These are phyloP conservation scores for Antigone vipio DNA, from an alignment of 2,113 vertebrate species.

Conservation along the genomic window DNA sequence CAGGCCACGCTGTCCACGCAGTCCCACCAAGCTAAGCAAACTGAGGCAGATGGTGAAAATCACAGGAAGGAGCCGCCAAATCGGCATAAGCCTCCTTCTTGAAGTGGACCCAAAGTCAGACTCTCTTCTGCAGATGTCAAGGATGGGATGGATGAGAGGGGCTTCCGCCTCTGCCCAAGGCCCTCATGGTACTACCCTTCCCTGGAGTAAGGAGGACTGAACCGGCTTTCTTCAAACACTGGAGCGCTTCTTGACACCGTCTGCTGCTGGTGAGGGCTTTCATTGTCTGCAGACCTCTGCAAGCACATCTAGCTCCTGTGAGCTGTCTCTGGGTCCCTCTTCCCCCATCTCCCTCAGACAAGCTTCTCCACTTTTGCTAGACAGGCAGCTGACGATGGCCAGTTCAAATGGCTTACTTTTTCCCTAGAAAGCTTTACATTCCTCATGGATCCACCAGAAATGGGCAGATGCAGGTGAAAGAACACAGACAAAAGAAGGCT, in stretches of 20 bases:
- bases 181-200: background rate
- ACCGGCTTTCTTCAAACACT: background rate
- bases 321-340: background rate
- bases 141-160: background rate
- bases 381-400: background rate
- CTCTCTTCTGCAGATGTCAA: background rate
- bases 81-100: background rate
- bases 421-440: background rate
- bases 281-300: background rate
- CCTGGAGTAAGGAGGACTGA: background rate
- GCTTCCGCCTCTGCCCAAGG: background rate
- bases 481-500: background rate
- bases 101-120: background rate
- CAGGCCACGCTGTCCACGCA: background rate
- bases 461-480: background rate
- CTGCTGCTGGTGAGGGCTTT: background rate
- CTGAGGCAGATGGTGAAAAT: background rate
- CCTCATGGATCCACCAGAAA: background rate
- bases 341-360: too few relatives aligned
- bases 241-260: background rate
- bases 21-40: background rate
- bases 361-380: background rate
- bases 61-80: background rate
- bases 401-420: background rate
- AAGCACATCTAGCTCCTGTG: background rate